Conservation (phyloP, 2,888 invertebrate genomes). For the Hyposoter dolosus region DNA sequence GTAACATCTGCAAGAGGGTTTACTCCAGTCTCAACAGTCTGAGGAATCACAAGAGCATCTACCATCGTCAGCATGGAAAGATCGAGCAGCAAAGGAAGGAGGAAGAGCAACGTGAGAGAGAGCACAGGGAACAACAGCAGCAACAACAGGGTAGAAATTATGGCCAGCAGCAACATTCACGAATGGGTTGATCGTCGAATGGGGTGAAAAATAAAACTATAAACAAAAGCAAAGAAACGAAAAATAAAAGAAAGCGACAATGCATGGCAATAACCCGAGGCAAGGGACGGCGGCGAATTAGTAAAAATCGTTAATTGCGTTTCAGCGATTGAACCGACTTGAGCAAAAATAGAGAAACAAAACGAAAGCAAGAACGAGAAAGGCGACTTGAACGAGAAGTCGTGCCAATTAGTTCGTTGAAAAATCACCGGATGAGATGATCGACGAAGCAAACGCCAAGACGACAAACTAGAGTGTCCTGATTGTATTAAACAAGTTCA, state of each 20-base stretch:
- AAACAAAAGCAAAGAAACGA: background rate
- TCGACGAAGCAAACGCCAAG: constrained; percentile 32
- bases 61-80: constrained; percentile 89
- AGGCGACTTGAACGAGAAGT: constrained; percentile 12
- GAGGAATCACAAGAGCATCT: constrained; percentile 96
- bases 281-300: background rate
- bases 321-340: constrained; percentile 4
- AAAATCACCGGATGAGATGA: background rate
- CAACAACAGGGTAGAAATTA: constrained; percentile 72
- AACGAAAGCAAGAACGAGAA: background rate
- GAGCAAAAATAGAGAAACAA: constrained; percentile 14
- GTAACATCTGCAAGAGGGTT: constrained; percentile 96
- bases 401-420: background rate
- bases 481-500: constrained; percentile 75
- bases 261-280: background rate
- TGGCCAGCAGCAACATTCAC: constrained; percentile 73
- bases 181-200: constrained; percentile 75
- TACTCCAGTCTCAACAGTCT: constrained; percentile 96
- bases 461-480: constrained; percentile 73
- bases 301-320: background rate
- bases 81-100: constrained; percentile 91
- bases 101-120: constrained; percentile 82
- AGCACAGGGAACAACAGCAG: constrained; percentile 75
- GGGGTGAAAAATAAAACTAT: background rate
- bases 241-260: background rate